Percentiles rank a stretch among this genome's conserved stretches.
Conservation (phyloP, 1,140 invertebrate genomes). For the Drosophila ohnishii region DNA sequence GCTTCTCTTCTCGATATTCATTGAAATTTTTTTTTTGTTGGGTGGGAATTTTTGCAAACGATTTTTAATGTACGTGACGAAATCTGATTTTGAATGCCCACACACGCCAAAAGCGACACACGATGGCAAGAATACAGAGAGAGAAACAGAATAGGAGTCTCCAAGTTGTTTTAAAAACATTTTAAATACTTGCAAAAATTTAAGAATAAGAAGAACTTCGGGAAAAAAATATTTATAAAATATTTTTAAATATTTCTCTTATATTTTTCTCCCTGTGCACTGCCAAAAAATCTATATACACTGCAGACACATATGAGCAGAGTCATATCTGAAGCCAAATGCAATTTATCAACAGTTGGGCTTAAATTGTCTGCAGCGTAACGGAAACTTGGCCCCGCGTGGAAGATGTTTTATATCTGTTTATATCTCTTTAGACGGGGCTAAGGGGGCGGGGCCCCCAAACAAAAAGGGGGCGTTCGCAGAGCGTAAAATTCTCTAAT, state of each 20-base stretch:
- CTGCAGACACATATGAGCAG: conserved; percentile 14
- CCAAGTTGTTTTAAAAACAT: not conserved
- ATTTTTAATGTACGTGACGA: conserved; percentile 79
- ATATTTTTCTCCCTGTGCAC: conserved; percentile 1
- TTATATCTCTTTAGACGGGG: not conserved
- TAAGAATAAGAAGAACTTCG: not conserved
- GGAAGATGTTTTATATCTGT: conserved; percentile 41
- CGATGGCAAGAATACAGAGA: conserved; percentile 18
- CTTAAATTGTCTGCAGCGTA: conserved; percentile 79
- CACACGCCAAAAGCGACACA: conserved; percentile 19
- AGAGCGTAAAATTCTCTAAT: conserved; percentile 69
- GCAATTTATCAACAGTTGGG: conserved; percentile 79
- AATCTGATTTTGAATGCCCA: conserved; percentile 74
- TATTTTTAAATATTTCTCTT: no score
- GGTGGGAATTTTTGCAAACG: conserved; percentile 54
- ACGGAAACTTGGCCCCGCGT: conserved; percentile 66
- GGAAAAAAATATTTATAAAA: not conserved
- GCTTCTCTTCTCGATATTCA: conserved; percentile 22
- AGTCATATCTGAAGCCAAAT: conserved; percentile 70
- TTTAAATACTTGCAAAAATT: not conserved
- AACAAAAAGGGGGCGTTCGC: conserved; percentile 4
- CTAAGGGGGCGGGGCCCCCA: not conserved
- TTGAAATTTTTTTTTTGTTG: conserved; percentile 4
- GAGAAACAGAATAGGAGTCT: not conserved
- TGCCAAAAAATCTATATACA: conserved; percentile 19